Evolutionary conservation across 2,113 vertebrate genomes (phyloP), one percentile per base, ranked within the genome.

Genomic region (Rattus norvegicus): DNA sequence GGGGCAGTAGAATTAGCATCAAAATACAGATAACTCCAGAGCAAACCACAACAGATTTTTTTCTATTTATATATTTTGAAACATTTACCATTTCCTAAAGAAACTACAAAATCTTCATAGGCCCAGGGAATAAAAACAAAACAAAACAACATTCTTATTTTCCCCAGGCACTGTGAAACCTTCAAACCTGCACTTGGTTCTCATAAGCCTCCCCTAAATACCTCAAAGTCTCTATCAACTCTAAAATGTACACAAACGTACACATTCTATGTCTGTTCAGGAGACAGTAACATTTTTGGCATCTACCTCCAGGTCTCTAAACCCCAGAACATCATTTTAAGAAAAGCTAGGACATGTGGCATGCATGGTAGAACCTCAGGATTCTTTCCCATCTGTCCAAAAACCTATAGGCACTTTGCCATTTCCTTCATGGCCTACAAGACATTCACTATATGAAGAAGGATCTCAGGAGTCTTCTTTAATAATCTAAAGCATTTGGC

Each of bases 341-440:
- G 33, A 28, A 1, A 79, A 79, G 7, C 47, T 52, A 52, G 76
- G 47, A 0, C 14, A 52, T 7, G 30, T 79, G 47, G 9, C 7
- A 33, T 52, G 3, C 17, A 56, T 22, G 33, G 76, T 8, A 52
- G 47, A 52, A 33, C 33, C 28, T 19, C 28, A 79, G 33, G 52
- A 36, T 80, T 56, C 77, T 36, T 56, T 9, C 2, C 47, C 52
- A 80, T 36, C 77, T 54, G 4, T 80, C 9, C 49, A 56, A 56
- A 19, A 10, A 19, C 1, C 47, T 54, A 54, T 36, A n/a, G 17
- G 4, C 1, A 1, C 30, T 22, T 36, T n/a, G 16, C 4, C 17
- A 56, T 56, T 80, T 56, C 9, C 33, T 5, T 80, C 17, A 10
- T 8, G 28, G 52, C 2, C 8, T 80, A 56, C 4, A 77, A 19